Conservation (phyloP, 2,888 invertebrate genomes). For the Ornithoptera priamus region DNA sequence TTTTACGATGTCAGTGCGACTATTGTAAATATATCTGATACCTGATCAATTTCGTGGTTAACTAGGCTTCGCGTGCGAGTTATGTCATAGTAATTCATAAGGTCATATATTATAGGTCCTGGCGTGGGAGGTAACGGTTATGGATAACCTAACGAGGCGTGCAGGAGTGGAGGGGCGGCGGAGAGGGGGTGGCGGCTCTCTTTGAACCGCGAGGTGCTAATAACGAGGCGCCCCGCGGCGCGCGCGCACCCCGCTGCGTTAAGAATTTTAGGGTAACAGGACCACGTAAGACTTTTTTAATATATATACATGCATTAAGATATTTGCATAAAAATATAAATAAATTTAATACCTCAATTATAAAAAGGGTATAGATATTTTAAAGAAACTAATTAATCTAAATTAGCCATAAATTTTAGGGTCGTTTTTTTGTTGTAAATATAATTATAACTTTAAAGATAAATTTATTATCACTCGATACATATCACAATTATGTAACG, state of each 20-base stretch:
- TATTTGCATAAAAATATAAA: no score
- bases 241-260: slow-evolving; percentile 63
- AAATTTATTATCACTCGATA: no score
- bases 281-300: slow-evolving; percentile 21
- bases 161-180: slow-evolving; percentile 29
- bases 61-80: slow-evolving; percentile 22
- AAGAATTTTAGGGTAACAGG: slow-evolving; percentile 51
- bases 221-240: slow-evolving; percentile 74
- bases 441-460: no score
- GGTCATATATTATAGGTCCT: slow-evolving; percentile 25
- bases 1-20: background rate
- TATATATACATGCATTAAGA: background rate
- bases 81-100: slow-evolving; percentile 18
- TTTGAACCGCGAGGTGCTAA: slow-evolving; percentile 75
- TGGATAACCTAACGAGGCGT: slow-evolving; percentile 32
- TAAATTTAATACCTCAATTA: no score
- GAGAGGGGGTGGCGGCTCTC: slow-evolving; percentile 46
- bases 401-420: no score
- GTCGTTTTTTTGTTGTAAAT: no score
- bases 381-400: no score
- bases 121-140: slow-evolving; percentile 19
- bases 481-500: no score
- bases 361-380: no score
- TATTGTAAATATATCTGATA: slow-evolving; percentile 7
- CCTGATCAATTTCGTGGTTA: slow-evolving; percentile 13